phyloP scores from a whole-genome alignment of 1,140 invertebrate genomes.

The Drosophila subobscura region DNA sequence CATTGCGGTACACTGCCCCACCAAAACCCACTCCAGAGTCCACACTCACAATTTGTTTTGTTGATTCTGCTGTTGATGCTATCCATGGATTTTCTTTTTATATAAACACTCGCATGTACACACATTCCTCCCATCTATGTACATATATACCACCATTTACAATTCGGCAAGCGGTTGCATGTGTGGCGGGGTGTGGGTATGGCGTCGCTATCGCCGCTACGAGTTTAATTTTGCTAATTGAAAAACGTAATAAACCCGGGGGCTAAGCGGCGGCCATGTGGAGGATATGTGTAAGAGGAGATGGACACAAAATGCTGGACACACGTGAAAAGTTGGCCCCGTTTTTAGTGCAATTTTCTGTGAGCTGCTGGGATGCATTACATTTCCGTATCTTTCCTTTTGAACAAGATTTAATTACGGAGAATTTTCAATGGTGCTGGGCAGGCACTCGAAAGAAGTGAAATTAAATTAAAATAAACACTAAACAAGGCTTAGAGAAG shows the following conservation, averaged over 20 bases:
- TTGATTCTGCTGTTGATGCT: conserved; percentile 53
- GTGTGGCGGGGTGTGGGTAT: conserved; percentile 5
- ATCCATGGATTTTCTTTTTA: background rate
- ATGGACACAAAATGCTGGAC: conserved; percentile 28
- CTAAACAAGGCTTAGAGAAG: conserved; percentile 47
- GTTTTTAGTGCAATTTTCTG: conserved; percentile 42
- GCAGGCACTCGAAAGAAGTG: conserved; percentile 47
- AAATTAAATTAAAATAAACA: conserved; percentile 68
- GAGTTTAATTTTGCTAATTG: conserved; percentile 82
- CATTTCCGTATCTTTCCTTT: conserved; percentile 9
- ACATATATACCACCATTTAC: conserved; percentile 28
- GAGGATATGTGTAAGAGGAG: too few species aligned
- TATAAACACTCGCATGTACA: conserved; percentile 17
- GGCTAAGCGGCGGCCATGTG: conserved; percentile 33
- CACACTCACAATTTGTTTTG: conserved; percentile 45
- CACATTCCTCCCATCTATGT: background rate
- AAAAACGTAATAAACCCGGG: conserved; percentile 76
- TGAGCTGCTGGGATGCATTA: conserved; percentile 45
- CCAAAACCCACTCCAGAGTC: conserved; percentile 28
- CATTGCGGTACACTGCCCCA: conserved; percentile 21
- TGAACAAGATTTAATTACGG: too few species aligned
- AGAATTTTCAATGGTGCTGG: conserved; percentile 9
- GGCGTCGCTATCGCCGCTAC: conserved; percentile 17
- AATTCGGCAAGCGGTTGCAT: conserved; percentile 14
- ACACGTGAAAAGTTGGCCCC: conserved; percentile 39